These are phyloP conservation scores for Pristis pectinata DNA, from an alignment of 2,797 vertebrate species.

Conservation along the genomic window DNA sequence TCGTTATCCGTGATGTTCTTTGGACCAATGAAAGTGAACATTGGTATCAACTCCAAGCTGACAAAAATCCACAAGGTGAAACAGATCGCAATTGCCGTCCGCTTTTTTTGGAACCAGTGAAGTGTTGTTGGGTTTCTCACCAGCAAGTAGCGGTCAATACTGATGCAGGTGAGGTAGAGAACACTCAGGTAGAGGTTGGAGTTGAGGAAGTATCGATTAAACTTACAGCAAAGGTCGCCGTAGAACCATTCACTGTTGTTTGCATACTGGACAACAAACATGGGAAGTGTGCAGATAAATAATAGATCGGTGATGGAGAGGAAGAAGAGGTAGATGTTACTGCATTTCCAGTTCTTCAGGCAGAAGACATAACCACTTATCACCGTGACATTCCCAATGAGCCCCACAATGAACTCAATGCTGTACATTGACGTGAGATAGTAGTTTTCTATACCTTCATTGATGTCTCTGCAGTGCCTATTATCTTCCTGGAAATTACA, in stretches of 20 bases:
- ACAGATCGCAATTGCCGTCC: background rate
- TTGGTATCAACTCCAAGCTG: slow-evolving; percentile 35
- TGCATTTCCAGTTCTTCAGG: slow-evolving; percentile 40
- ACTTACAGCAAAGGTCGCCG: slow-evolving; percentile 40
- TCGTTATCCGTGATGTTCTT: slow-evolving; percentile 18
- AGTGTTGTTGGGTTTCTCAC: slow-evolving; percentile 32
- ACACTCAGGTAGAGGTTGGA: slow-evolving; percentile 44
- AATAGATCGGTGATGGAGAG: slow-evolving; percentile 42
- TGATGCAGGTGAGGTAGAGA: slow-evolving; percentile 42
- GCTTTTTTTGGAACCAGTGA: slow-evolving; percentile 22
- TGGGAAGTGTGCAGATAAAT: slow-evolving; percentile 41
- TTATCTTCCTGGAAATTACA: background rate
- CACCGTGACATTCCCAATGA: slow-evolving; percentile 40
- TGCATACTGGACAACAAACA: slow-evolving; percentile 40
- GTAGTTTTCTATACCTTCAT: background rate
- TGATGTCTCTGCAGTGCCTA: background rate
- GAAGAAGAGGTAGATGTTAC: slow-evolving; percentile 42
- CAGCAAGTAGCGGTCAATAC: slow-evolving; percentile 41
- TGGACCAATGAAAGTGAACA: slow-evolving; percentile 31
- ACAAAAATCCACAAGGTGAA: slow-evolving; percentile 40
- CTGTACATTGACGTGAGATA: slow-evolving; percentile 39
- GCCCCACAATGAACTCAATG: slow-evolving; percentile 40
- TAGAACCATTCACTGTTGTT: slow-evolving; percentile 41
- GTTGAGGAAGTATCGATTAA: slow-evolving; percentile 40
- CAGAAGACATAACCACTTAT: slow-evolving; percentile 41